Evolutionary conservation across 2,888 invertebrate genomes (phyloP).

Genomic region (Andrena minutula): DNA sequence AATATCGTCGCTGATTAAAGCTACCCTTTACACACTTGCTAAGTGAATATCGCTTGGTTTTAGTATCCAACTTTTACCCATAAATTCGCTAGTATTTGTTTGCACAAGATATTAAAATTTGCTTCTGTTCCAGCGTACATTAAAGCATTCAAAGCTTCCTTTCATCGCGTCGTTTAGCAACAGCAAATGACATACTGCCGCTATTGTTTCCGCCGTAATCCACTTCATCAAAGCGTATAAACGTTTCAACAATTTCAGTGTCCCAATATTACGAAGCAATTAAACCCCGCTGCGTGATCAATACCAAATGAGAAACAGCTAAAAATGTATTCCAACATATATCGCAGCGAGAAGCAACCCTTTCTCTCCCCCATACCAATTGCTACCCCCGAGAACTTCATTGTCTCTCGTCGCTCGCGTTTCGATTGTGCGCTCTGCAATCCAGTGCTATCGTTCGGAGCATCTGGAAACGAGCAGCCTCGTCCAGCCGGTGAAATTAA

Average conservation of each 20-base stretch:
- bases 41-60: too few species aligned
- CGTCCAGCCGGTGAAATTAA: conserved; percentile 15
- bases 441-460: neutral
- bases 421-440: neutral
- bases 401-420: neutral
- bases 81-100: neutral
- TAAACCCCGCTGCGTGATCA: too few species aligned
- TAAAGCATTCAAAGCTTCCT: too few species aligned
- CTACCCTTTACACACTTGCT: neutral
- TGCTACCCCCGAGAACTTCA: neutral
- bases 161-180: too few species aligned
- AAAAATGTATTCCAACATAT: neutral
- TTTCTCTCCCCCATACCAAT: neutral
- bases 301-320: neutral
- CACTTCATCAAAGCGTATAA: too few species aligned
- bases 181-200: too few species aligned
- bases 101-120: too few species aligned
- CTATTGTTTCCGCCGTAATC: too few species aligned
- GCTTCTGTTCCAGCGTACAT: too few species aligned
- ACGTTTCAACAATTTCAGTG: too few species aligned
- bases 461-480: neutral
- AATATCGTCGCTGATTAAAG: neutral
- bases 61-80: neutral
- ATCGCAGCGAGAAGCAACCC: neutral
- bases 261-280: too few species aligned